These are phyloP conservation scores for Taxidea taxus DNA, from an alignment of 2,113 vertebrate species.

Conservation along the genomic window DNA sequence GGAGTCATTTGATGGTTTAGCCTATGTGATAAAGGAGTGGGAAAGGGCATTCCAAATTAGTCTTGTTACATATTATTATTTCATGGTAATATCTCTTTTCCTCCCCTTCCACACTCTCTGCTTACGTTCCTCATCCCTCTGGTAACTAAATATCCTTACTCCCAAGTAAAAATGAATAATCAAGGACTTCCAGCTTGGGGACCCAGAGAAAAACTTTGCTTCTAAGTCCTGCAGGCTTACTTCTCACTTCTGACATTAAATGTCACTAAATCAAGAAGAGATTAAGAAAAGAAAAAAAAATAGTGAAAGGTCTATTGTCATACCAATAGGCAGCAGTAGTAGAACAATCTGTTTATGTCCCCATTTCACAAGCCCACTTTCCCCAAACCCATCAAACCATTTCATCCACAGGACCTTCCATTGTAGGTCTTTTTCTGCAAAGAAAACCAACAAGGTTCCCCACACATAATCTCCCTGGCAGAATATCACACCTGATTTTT, in stretches of 20 bases:
- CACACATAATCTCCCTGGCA: conserved; percentile 28
- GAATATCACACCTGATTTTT: conserved; percentile 25
- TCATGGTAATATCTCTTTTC: not conserved
- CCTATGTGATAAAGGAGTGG: not conserved
- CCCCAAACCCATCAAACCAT: not conserved
- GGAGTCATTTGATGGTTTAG: not conserved
- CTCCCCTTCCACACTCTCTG: not conserved
- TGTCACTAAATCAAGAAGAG: not conserved
- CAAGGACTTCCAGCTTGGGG: not conserved
- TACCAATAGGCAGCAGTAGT: not conserved
- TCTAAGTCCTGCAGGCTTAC: not conserved
- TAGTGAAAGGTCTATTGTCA: not conserved
- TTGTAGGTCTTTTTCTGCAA: not conserved
- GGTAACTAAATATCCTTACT: not conserved
- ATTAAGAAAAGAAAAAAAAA: not conserved
- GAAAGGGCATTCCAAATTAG: not conserved
- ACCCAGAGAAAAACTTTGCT: not conserved
- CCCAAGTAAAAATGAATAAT: not conserved
- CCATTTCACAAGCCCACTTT: not conserved
- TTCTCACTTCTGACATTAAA: not conserved
- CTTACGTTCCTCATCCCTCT: too few relatives aligned
- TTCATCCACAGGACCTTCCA: conserved; percentile 3
- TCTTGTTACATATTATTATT: not conserved
- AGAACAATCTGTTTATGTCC: not conserved
- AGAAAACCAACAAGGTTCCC: conserved; percentile 3